These are phyloP conservation scores for Loriculus beryllinus DNA, from an alignment of 2,797 vertebrate genomes.

Conservation along the genomic window DNA sequence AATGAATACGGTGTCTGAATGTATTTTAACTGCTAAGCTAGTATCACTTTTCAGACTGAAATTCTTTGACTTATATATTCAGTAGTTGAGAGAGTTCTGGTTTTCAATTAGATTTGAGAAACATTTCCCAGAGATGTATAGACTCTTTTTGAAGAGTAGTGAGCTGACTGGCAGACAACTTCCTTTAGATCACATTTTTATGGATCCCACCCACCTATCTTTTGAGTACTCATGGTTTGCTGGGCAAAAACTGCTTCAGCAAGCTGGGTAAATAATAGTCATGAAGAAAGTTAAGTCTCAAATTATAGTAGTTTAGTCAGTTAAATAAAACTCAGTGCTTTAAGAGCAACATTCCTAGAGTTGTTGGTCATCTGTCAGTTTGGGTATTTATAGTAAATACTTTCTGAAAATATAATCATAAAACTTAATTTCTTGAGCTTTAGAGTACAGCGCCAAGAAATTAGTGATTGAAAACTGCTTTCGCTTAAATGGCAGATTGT, in stretches of 20 bases:
- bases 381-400: neutral
- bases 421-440: neutral
- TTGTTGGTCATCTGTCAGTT: neutral
- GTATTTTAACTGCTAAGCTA: neutral
- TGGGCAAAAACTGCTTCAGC: neutral
- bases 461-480: neutral
- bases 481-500: neutral
- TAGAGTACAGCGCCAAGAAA: neutral
- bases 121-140: neutral
- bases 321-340: neutral
- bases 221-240: neutral
- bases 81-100: neutral
- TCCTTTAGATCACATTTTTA: neutral
- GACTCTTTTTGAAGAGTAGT: neutral
- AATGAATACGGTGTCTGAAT: neutral
- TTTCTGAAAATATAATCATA: neutral
- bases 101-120: neutral
- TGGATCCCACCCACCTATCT: neutral
- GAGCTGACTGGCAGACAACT: neutral
- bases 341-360: neutral
- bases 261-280: neutral
- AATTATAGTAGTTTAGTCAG: neutral
- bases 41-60: neutral
- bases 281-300: neutral
- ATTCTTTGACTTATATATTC: neutral